A percentile compares a stretch with the other conserved stretches of the same genome.
phyloP scores from a whole-genome alignment of 2,113 vertebrate species.

The Psammodynastes pulverulentus region DNA sequence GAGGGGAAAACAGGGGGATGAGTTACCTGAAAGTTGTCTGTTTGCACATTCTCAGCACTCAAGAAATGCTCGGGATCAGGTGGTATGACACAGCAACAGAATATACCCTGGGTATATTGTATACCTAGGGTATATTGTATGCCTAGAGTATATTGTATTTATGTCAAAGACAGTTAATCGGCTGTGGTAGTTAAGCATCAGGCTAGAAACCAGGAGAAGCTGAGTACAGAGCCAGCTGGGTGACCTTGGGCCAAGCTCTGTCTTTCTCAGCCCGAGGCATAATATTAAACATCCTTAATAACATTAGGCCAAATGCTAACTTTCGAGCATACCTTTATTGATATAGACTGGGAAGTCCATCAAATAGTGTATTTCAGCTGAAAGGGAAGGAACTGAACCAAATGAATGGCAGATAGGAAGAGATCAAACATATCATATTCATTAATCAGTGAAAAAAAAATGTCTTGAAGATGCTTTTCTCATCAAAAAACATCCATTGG shows the following conservation, averaged over 20 bases:
- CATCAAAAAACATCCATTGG: background rate
- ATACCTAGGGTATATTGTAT: no score
- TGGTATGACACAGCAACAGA: background rate
- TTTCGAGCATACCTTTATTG: background rate
- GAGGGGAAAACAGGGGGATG: background rate
- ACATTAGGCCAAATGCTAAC: background rate
- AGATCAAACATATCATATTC: background rate
- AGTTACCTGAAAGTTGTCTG: background rate
- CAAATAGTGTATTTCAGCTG: background rate
- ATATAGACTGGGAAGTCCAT: background rate
- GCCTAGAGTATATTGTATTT: background rate
- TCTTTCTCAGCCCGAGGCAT: background rate
- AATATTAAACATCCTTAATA: background rate
- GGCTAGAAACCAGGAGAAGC: background rate
- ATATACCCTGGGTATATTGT: background rate
- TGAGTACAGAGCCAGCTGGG: background rate
- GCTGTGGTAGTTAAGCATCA: background rate
- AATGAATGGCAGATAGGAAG: background rate
- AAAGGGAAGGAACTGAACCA: background rate
- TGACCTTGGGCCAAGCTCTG: background rate
- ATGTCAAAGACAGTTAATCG: background rate
- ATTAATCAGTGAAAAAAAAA: background rate
- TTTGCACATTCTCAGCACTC: background rate
- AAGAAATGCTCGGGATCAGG: background rate
- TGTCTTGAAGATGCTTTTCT: background rate